A percentile compares a stretch with the other conserved stretches of the same genome.
Evolutionary conservation across 1,140 invertebrate genomes (phyloP).

Genomic region (Cylas formicarius): DNA sequence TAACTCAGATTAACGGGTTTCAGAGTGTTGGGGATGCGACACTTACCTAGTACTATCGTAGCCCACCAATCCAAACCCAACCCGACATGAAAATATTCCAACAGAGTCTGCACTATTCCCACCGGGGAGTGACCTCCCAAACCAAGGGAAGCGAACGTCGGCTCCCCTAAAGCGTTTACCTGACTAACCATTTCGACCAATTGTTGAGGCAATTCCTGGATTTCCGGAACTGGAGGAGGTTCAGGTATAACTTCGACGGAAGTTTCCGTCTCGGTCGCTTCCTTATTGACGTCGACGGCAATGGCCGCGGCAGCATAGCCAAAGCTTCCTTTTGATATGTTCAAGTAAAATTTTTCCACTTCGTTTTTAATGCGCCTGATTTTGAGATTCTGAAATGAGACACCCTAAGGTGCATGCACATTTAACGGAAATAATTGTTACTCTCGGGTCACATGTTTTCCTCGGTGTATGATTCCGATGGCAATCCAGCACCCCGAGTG

Average conservation of each 20-base stretch:
- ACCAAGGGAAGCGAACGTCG: constrained; percentile 70
- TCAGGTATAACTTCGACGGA: not conserved
- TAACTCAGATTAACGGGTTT: not conserved
- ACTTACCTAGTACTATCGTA: constrained; percentile 64
- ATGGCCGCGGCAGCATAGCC: not conserved
- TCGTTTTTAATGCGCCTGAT: constrained; percentile 7
- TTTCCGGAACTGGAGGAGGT: constrained; percentile 27
- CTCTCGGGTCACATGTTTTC: too few species aligned
- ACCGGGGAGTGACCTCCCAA: constrained; percentile 69
- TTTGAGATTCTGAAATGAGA: constrained; percentile 5
- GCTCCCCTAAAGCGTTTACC: constrained; percentile 58
- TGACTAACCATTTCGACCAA: constrained; percentile 42
- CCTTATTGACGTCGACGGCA: not conserved
- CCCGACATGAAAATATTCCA: constrained; percentile 75
- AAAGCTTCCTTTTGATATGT: not conserved
- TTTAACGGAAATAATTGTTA: too few species aligned
- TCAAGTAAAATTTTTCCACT: constrained; percentile 8
- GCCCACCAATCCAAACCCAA: constrained; percentile 84
- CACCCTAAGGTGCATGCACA: too few species aligned
- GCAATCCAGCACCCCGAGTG: too few species aligned
- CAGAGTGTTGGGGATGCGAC: not conserved
- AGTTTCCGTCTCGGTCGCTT: not conserved
- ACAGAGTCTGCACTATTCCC: constrained; percentile 67
- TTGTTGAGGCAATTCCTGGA: constrained; percentile 42
- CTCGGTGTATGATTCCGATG: too few species aligned